Evolutionary conservation across 1,140 invertebrate genomes (phyloP).

Genomic region (Chrysoperla carnea): DNA sequence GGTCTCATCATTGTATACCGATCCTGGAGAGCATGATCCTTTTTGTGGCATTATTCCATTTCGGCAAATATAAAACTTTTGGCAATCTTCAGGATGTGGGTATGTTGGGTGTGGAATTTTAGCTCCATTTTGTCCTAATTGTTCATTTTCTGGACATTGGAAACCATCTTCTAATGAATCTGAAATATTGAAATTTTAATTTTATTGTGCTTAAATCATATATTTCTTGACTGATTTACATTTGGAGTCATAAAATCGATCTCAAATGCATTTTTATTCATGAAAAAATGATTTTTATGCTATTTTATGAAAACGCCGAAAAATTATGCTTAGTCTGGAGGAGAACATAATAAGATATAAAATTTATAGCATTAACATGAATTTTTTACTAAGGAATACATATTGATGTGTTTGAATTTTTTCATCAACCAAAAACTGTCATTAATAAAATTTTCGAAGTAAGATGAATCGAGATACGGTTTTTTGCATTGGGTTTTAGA

Average conservation of each 20-base stretch:
- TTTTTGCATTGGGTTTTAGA: no score
- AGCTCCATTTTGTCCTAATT: constrained; percentile 45
- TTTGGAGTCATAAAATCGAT: neutral
- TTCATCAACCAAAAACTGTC: no score
- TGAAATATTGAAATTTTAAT: constrained; percentile 11
- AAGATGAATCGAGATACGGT: no score
- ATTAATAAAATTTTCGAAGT: no score
- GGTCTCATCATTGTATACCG: constrained; percentile 64
- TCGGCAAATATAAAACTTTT: constrained; percentile 71
- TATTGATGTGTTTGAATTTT: no score
- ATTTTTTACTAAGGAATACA: no score
- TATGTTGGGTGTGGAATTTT: constrained; percentile 61
- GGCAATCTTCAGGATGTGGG: constrained; percentile 64
- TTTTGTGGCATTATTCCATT: constrained; percentile 59
- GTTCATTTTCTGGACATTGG: constrained; percentile 52
- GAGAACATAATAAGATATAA: no score
- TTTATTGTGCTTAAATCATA: neutral
- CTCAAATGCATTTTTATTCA: neutral
- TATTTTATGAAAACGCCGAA: no score
- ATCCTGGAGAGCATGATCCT: constrained; percentile 53
- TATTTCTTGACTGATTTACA: neutral
- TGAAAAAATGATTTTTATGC: no score
- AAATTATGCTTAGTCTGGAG: no score
- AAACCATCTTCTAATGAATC: constrained; percentile 58
- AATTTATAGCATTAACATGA: no score